Percentiles rank a stretch among this genome's conserved stretches.
Conservation (phyloP, 2,113 vertebrate species). For the Bujurquina vittata region DNA sequence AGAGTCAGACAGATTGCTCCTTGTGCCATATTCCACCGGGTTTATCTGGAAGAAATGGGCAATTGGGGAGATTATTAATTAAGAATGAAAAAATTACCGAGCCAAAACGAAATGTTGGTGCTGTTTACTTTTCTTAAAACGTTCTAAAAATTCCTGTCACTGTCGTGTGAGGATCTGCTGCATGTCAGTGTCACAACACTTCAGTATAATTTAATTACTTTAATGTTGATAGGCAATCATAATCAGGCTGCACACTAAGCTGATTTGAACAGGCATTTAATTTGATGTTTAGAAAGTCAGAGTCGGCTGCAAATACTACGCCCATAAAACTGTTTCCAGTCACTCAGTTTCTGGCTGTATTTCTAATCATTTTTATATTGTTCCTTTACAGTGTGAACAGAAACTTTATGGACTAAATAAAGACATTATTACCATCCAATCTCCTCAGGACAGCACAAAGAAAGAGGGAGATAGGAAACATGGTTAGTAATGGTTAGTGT, state of each 20-base stretch:
- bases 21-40: slow-evolving; percentile 83
- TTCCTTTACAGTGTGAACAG: background rate
- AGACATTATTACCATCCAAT: slow-evolving; percentile 91
- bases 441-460: slow-evolving; percentile 84
- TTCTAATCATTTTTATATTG: no score
- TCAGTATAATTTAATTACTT: no score
- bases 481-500: slow-evolving; percentile 52
- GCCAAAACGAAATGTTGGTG: no score
- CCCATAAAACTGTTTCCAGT: background rate
- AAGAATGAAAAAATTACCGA: no score
- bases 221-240: no score
- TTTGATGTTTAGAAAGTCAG: background rate
- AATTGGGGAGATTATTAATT: background rate
- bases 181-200: no score
- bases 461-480: slow-evolving; percentile 43
- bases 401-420: background rate
- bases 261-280: background rate
- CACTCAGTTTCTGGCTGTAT: background rate
- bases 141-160: no score
- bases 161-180: no score
- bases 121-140: no score
- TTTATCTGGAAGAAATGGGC: slow-evolving; percentile 83
- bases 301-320: background rate
- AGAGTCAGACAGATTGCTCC: slow-evolving; percentile 88
- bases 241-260: background rate